Conservation (phyloP, 2,888 invertebrate genomes). For the Asteroscopus sphinx region DNA sequence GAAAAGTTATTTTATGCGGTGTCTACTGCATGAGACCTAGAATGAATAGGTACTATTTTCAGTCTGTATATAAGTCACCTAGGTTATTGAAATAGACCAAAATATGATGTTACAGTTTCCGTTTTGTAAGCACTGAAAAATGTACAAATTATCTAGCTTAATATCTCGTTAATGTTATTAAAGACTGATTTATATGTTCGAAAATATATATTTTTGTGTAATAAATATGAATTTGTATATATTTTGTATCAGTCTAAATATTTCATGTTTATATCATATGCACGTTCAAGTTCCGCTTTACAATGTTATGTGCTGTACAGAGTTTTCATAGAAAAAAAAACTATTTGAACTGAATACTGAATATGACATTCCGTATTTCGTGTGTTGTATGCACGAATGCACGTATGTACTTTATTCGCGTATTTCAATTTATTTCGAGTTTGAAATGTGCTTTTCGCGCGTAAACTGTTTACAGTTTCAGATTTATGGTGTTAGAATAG, state of each 20-base stretch:
- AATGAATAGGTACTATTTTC: constrained; percentile 34
- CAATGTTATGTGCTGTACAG: no score
- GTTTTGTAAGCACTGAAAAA: no score
- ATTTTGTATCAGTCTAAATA: background rate
- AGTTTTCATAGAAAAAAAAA: no score
- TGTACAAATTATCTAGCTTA: no score
- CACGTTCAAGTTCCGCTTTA: no score
- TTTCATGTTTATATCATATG: no score
- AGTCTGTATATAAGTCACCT: constrained; percentile 36
- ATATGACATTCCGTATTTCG: no score
- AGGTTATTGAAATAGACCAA: constrained; percentile 47
- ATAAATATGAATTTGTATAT: constrained; percentile 16
- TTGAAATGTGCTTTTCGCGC: constrained; percentile 20
- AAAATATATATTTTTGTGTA: no score
- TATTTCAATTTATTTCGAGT: background rate
- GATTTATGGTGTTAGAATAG: constrained; percentile 52
- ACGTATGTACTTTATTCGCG: constrained; percentile 9
- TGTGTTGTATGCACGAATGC: no score
- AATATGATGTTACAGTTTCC: constrained; percentile 38
- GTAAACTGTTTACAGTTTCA: constrained; percentile 49
- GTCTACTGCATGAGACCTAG: constrained; percentile 12
- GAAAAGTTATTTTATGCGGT: constrained; percentile 10
- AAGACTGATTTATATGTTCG: no score
- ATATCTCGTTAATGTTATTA: no score
- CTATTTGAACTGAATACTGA: no score